Percentiles rank a stretch among this genome's conserved stretches.
Evolutionary conservation across 2,797 vertebrate genomes (phyloP).

Genomic region (Scyliorhinus canicula): DNA sequence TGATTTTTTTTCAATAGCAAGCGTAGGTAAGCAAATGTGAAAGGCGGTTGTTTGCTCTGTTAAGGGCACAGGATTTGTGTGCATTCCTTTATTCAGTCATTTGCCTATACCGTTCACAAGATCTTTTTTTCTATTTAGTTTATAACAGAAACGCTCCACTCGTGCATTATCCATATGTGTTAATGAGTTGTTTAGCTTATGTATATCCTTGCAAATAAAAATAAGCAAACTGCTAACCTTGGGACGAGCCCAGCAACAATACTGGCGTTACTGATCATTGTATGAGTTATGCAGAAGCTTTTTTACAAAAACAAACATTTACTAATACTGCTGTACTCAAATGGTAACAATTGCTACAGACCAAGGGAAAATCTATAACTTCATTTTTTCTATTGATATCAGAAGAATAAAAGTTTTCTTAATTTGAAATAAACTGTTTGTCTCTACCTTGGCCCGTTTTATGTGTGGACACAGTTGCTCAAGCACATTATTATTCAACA

Average conservation of each 20-base stretch:
- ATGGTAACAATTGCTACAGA: not conserved
- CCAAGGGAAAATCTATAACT: not conserved
- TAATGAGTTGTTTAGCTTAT: no score
- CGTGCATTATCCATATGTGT: no score
- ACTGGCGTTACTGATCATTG: not conserved
- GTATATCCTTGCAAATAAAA: not conserved
- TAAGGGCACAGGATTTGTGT: not conserved
- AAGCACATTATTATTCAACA: not conserved
- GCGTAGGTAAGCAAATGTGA: not conserved
- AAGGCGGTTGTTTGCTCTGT: slow-evolving; percentile 7
- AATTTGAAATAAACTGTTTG: not conserved
- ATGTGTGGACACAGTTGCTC: not conserved
- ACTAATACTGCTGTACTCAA: not conserved
- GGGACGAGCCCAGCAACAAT: not conserved
- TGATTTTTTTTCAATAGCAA: slow-evolving; percentile 31
- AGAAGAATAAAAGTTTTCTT: not conserved
- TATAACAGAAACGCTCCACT: not conserved
- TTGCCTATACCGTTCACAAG: not conserved
- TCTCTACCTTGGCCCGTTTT: not conserved
- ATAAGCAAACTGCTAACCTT: not conserved
- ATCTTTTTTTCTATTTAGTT: not conserved
- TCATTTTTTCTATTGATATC: not conserved
- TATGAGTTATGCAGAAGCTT: not conserved
- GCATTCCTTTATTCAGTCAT: not conserved
- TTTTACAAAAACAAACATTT: not conserved